phyloP scores from a whole-genome alignment of 2,797 vertebrate species.

The Sebastes matsubarae region DNA sequence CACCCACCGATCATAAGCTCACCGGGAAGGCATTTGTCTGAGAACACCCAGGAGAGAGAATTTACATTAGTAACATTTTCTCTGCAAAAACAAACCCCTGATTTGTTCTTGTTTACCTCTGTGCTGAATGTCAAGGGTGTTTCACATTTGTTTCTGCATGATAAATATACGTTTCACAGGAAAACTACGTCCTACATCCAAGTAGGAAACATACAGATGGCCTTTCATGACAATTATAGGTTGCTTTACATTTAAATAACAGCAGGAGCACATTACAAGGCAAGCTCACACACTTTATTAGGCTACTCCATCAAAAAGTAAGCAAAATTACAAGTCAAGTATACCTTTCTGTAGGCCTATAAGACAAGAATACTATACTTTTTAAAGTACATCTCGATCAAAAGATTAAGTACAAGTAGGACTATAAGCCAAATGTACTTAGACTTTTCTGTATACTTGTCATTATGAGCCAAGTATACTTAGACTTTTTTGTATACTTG shows the following conservation, averaged over 20 bases:
- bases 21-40: slow-evolving; percentile 45
- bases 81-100: background rate
- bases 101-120: slow-evolving; percentile 36
- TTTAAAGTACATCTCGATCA: no score
- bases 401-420: no score
- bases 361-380: no score
- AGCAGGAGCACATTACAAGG: background rate
- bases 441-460: no score
- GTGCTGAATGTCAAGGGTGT: background rate
- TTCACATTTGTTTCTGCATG: background rate
- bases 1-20: slow-evolving; percentile 23
- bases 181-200: background rate
- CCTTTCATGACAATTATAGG: background rate
- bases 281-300: background rate
- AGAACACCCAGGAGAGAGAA: slow-evolving; percentile 36
- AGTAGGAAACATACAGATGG: background rate
- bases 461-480: no score
- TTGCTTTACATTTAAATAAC: slow-evolving; percentile 20
- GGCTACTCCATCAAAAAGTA: no score
- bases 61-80: slow-evolving; percentile 44
- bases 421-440: no score
- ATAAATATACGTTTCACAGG: slow-evolving; percentile 4
- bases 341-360: no score
- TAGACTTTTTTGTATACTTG: no score
- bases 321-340: no score